phyloP scores from a whole-genome alignment of 2,888 invertebrate species.

The Machimus atricapillus region DNA sequence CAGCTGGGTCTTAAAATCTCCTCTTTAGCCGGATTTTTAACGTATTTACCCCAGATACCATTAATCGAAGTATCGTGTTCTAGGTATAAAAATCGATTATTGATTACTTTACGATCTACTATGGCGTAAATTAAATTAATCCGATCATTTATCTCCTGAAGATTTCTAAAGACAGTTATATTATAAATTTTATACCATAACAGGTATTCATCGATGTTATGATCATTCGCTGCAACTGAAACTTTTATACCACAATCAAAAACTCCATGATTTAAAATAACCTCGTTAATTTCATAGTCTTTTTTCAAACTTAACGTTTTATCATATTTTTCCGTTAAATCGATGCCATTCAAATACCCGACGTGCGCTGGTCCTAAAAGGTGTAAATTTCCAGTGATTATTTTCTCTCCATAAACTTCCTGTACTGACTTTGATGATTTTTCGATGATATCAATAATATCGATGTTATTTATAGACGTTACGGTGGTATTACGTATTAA shows the following conservation, averaged over 20 bases:
- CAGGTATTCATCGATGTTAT: not conserved
- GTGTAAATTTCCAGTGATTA: not conserved
- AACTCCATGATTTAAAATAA: not conserved
- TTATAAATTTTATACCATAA: not conserved
- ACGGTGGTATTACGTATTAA: not conserved
- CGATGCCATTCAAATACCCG: not conserved
- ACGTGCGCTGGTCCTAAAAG: not conserved
- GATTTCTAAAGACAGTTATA: not conserved
- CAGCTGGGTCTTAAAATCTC: not conserved
- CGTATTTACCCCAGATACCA: not conserved
- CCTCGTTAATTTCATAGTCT: not conserved
- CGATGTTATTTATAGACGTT: constrained; percentile 2
- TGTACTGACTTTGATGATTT: not conserved
- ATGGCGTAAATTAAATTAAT: not conserved
- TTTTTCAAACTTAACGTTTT: not conserved
- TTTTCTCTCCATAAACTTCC: not conserved
- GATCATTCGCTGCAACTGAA: not conserved
- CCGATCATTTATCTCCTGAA: not conserved
- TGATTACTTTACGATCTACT: not conserved
- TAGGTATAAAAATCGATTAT: not conserved
- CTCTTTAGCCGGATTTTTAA: not conserved
- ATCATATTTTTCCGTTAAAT: not conserved
- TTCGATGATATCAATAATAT: not conserved
- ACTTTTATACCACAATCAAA: not conserved
- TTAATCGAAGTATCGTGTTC: not conserved